Conservation (phyloP, 2,797 vertebrate species). For the Lindbergichthys nudifrons region DNA sequence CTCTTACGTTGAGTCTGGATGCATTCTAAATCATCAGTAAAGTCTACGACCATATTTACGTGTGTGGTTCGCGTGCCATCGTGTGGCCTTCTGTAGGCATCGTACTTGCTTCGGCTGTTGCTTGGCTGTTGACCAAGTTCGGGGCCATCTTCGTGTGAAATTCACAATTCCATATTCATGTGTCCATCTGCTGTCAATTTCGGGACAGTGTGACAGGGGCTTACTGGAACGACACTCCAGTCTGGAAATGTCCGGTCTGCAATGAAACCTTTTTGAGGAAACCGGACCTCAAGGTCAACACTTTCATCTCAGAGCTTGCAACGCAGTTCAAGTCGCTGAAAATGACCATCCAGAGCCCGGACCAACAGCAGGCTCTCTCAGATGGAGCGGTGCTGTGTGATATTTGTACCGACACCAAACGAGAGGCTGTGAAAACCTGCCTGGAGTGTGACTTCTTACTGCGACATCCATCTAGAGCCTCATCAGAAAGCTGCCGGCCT, state of each 20-base stretch:
- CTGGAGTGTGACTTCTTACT: conserved; percentile 71
- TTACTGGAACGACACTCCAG: conserved; percentile 46
- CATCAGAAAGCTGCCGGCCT: conserved; percentile 56
- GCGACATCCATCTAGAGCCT: conserved; percentile 55
- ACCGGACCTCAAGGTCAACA: conserved; percentile 73
- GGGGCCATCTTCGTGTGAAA: no score
- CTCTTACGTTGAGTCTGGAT: no score
- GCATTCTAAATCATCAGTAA: no score
- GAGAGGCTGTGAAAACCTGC: conserved; percentile 65
- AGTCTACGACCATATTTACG: no score
- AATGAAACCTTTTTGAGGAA: conserved; percentile 45
- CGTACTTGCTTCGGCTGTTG: no score
- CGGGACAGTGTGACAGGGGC: no score
- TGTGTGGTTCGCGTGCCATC: no score
- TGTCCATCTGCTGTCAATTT: no score
- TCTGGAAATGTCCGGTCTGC: conserved; percentile 64
- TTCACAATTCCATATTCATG: no score
- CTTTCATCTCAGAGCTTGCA: conserved; percentile 60
- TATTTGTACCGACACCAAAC: conserved; percentile 41
- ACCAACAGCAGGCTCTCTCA: not conserved
- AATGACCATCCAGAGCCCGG: not conserved
- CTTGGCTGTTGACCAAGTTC: no score
- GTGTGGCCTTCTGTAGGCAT: no score
- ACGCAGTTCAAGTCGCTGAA: conserved; percentile 47
- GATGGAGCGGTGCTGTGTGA: conserved; percentile 48